Evolutionary conservation across 2,113 vertebrate genomes (phyloP), one percentile per base, ranked within the genome.

Genomic region (Chloropsis hardwickii): DNA sequence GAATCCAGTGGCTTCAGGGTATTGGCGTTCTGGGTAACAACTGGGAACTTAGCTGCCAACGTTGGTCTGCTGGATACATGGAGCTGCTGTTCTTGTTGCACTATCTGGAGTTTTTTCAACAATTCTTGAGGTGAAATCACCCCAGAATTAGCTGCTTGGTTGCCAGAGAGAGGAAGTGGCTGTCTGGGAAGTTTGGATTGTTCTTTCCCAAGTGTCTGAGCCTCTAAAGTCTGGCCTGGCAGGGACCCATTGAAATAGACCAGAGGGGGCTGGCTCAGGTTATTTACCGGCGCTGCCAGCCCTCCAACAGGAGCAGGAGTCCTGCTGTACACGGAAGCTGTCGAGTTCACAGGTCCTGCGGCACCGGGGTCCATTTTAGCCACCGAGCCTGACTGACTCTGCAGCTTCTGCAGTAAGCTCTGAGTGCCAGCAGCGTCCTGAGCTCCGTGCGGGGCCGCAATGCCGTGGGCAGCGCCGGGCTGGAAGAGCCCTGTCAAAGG

Each of bases 111-210:
- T 83, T 98, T 99, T 72, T 98, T 98, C 81, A 99, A 64, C 17
- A 99, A 96, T 92, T 99, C 99, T 15, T 98, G 98, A 53, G 99
- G 98, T 10, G 99, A 99, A 77, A 99, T 97, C 87, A 98, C 97
- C 8, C 98, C 97, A 14, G 97, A 95, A 48, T 4, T 84, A 19
- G 92, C 40, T 3, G 95, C 28, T 51, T 95, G 98, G 74, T 39
- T 94, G 90, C 95, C 94, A 14, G 97, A 66, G 61, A 97, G 58
- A 17, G 97, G n/a, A 44, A 97, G 84, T 0, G 86, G 22, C 22
- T 95, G 97, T 21, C 92, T 84, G 9, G 94, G 87, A 65, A 96
- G 85, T 40, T 90, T 84, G 78, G 91, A 48, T 35, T 91, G 97
- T 28, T 97, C 98, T 86, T 97, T 97, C 42, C 74, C 67, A 13